Evolutionary conservation across 2,113 vertebrate species (phyloP).

Genomic region (Hypocryptadius cinnamomeus): DNA sequence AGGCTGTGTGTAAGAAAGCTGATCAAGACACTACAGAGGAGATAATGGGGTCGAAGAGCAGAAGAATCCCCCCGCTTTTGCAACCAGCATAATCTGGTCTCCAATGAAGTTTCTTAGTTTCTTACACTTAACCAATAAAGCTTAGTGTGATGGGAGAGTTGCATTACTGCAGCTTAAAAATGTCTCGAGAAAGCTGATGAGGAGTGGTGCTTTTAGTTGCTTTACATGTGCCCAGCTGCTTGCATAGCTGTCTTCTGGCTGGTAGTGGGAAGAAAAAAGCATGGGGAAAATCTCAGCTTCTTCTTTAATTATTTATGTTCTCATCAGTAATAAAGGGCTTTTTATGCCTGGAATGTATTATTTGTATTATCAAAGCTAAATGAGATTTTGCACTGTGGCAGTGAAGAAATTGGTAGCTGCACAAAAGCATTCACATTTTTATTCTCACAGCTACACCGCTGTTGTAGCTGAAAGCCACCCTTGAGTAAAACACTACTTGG

Average conservation of each 20-base stretch:
- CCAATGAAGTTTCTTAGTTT: conserved; percentile 85
- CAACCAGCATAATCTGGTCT: conserved; percentile 78
- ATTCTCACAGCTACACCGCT: background rate
- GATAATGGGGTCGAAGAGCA: conserved; percentile 71
- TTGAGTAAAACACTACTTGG: background rate
- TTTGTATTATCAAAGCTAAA: background rate
- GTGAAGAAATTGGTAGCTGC: background rate
- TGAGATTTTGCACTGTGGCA: background rate
- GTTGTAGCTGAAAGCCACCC: background rate
- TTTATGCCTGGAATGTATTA: background rate
- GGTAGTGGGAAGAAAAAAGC: conserved; percentile 27
- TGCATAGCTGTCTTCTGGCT: background rate
- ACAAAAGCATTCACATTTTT: background rate
- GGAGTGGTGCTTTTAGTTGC: conserved; percentile 38
- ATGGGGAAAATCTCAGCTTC: conserved; percentile 62
- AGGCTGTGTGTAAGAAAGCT: conserved; percentile 70
- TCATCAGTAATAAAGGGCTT: background rate
- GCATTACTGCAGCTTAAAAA: conserved; percentile 69
- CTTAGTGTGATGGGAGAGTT: conserved; percentile 73
- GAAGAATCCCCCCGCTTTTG: conserved; percentile 65
- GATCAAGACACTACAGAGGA: conserved; percentile 70
- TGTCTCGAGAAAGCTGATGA: conserved; percentile 62
- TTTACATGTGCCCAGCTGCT: conserved; percentile 26
- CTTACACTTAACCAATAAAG: conserved; percentile 77
- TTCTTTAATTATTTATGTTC: background rate